Evolutionary conservation across 1,140 invertebrate genomes (phyloP), one percentile per base, ranked within the genome.

Genomic region (Harpegnathos saltator): DNA sequence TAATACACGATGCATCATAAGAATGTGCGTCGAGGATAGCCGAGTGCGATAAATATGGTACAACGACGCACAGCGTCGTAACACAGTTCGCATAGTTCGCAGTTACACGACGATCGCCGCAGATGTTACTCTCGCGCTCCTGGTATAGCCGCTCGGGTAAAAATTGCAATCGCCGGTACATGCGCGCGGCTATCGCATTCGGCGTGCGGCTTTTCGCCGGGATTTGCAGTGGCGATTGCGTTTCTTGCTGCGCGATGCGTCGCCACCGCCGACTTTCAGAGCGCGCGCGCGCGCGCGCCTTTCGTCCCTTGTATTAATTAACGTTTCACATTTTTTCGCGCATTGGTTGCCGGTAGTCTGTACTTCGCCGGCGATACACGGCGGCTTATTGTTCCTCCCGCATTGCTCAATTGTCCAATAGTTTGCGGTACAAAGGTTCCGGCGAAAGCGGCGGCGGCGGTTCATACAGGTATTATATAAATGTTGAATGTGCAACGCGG

Each of bases 371-470:
- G 22, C 66, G 82, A 71, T 63, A 78, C 86, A 61, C 77, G 82
- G 81, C 66, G 56, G 66, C 85, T 83, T 80, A 88, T 88, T 82
- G 86, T 88, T 78, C 85, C 83, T 82, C 75, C 26, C 56, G 65
- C 72, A 61, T 81, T 75, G 86, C 75, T 87, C 86, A 88, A 88
- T 88, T 84, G 85, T 88, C 86, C 86, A 85, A 69, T 88, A 88
- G 86, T 87, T 82, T 85, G 85, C 75, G 86, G 71, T 83, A 63
- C 56, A 75, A 77, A 56, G 73, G 61, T 84, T 74, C 85, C 84
- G 66, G 74, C 61, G 29, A 73, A 68, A 83, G 81, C 80, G 59
- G 80, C 73, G 22, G 71, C 71, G 74, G 52, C 44, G 66, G 38
- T 44, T 44, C 62, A 33, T 4, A 22, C 58, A 68, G 71, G 82